Evolutionary conservation across 2,113 vertebrate species (phyloP).

Genomic region (Zapus hudsonius): DNA sequence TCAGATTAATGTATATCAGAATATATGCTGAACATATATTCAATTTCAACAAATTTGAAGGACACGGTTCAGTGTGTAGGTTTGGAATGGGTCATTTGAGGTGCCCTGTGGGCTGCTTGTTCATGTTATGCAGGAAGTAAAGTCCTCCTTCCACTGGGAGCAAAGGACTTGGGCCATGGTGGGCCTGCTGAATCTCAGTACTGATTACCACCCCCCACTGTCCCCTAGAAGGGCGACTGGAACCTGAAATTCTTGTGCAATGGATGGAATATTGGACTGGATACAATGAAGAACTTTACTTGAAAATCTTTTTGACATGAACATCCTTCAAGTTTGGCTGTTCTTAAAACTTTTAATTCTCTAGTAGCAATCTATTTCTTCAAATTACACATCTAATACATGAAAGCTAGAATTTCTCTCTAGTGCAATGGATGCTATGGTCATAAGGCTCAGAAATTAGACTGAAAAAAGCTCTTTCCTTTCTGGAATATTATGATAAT

Average conservation of each 20-base stretch:
- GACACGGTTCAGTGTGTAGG: not conserved
- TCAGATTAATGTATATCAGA: not conserved
- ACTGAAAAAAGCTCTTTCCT: constrained; percentile 31
- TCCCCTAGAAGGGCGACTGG: not conserved
- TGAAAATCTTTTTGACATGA: constrained; percentile 59
- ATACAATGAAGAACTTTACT: not conserved
- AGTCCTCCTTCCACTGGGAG: not conserved
- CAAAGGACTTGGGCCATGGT: too few relatives aligned
- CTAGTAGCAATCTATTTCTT: constrained; percentile 42
- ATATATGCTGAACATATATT: not conserved
- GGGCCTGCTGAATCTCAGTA: not conserved
- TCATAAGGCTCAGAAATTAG: constrained; percentile 9
- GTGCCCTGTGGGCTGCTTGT: not conserved
- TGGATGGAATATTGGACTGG: not conserved
- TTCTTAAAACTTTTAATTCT: constrained; percentile 44
- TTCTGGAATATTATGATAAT: not conserved
- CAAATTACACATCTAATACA: not conserved
- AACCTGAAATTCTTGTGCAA: not conserved
- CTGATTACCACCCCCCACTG: not conserved
- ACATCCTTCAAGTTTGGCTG: not conserved
- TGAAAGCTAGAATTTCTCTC: constrained; percentile 34
- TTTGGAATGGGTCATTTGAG: not conserved
- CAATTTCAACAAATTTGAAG: not conserved
- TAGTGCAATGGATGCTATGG: constrained; percentile 23
- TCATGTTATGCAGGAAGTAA: not conserved